These are phyloP conservation scores for Phalanger gymnotis DNA, from an alignment of 2,797 vertebrate species.

Conservation along the genomic window DNA sequence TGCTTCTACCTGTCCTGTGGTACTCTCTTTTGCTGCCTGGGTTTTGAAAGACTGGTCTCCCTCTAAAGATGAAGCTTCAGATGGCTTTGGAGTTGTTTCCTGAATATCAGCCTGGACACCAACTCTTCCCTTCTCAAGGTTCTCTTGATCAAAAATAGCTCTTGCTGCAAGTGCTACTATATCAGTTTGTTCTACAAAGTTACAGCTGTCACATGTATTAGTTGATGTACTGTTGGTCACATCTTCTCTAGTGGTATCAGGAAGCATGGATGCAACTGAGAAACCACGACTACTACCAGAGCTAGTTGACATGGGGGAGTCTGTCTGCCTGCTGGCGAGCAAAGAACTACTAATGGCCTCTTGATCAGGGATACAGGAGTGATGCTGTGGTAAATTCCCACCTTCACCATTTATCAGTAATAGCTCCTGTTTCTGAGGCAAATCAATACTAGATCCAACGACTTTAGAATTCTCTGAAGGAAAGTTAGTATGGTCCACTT, in stretches of 20 bases:
- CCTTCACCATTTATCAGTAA: conserved; percentile 81
- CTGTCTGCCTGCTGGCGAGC: conserved; percentile 88
- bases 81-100: conserved; percentile 78
- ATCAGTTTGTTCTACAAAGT: conserved; percentile 95
- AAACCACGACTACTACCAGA: conserved; percentile 93
- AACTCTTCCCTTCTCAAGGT: conserved; percentile 84
- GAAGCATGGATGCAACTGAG: conserved; percentile 98
- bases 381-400: conserved; percentile 85
- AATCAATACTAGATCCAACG: conserved; percentile 76
- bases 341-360: conserved; percentile 87
- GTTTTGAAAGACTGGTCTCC: conserved; percentile 89
- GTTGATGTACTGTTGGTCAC: conserved; percentile 87
- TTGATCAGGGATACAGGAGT: conserved; percentile 90
- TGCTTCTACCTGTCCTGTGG: conserved; percentile 82
- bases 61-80: conserved; percentile 79
- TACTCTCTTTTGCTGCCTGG: conserved; percentile 82
- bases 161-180: conserved; percentile 93
- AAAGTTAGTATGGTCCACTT: conserved; percentile 79
- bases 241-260: conserved; percentile 87
- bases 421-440: conserved; percentile 83
- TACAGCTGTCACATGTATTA: conserved; percentile 90
- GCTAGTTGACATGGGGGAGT: conserved; percentile 92
- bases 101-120: conserved; percentile 74
- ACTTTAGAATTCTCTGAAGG: conserved; percentile 81
- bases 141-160: conserved; percentile 96